A percentile compares a stretch with the other conserved stretches of the same genome.
These are phyloP conservation scores for Gadus chalcogrammus DNA, from an alignment of 2,113 vertebrate species.

Conservation along the genomic window DNA sequence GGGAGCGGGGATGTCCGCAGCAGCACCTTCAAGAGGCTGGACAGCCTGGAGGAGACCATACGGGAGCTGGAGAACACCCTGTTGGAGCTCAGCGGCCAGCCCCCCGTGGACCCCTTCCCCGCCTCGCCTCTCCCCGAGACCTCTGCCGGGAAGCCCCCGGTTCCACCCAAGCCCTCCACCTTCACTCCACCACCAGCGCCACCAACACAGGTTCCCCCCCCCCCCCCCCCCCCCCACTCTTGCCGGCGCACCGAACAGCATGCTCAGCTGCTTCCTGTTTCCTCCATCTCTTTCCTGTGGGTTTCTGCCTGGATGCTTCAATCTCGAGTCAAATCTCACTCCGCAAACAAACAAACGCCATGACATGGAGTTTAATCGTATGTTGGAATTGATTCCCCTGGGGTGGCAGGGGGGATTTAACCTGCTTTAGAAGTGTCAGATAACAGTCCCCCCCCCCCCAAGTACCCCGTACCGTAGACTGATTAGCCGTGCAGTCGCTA, in stretches of 20 bases:
- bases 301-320: conserved; percentile 24
- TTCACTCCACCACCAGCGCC: conserved; percentile 32
- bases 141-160: conserved; percentile 66
- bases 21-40: conserved; percentile 72
- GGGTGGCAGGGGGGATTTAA: no score
- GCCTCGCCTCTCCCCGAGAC: conserved; percentile 12
- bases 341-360: neutral
- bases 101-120: conserved; percentile 24
- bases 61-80: conserved; percentile 85
- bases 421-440: conserved; percentile 37
- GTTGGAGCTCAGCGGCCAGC: conserved; percentile 76
- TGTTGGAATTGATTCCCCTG: conserved; percentile 32
- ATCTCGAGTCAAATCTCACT: conserved; percentile 29
- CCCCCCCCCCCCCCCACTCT: conserved; percentile 26
- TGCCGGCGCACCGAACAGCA: conserved; percentile 25
- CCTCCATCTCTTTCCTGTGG: conserved; percentile 33
- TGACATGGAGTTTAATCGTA: conserved; percentile 31
- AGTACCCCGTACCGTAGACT: conserved; percentile 26
- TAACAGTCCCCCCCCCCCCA: conserved; percentile 34
- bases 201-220: conserved; percentile 70
- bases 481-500: conserved; percentile 29
- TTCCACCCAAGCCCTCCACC: conserved; percentile 78
- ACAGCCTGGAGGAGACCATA: conserved; percentile 91
- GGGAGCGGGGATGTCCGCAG: conserved; percentile 36
- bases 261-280: conserved; percentile 19